Base-by-base conservation (phyloP, 2,888 invertebrate genomes). In the Sicus ferrugineus region DNA sequence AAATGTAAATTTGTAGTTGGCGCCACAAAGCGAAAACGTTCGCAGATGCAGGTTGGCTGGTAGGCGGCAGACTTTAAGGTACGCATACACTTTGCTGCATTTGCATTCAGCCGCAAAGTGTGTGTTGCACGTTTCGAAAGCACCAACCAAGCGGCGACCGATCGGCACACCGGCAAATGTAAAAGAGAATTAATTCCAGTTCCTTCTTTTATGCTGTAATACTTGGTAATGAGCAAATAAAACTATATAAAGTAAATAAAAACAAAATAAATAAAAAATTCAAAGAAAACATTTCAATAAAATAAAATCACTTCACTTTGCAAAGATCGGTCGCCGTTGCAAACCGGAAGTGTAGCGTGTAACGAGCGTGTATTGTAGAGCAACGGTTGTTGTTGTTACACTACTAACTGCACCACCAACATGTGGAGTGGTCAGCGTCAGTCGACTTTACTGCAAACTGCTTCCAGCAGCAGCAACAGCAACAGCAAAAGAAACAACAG, bases 1-100 rank as follows among this genome's bases (percentile, higher is more conserved):
- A 62, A 42, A 42, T 62, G 23, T n/a, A 62, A 62, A 62, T 42
- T 62, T 26, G 6, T 23, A 21, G 26, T 62, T 46, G 46, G 42
- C 42, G 62, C 62, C 62, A 46, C 28, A 5, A 62, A 26, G 42
- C 26, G 26, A 62, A 46, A 46, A 46, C 16, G 26, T 23, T 23
- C n/a, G 11, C 34, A 61, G 9, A 34, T 2, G 46, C 6, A 16
- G n/a, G 9, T n/a, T 46, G 46, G n/a, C 14, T 9, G 46, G 34
- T 16, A n/a, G 50, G 2, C n/a, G 28, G 30, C 34, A 16, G 14
- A 59, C 21, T 5, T n/a, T 26, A n/a, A 19, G 6, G 5, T 34
- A 61, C 59, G 30, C 38, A 38, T 14, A 61, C 61, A 38, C 16
- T 61, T 42, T 19, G 46, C 26, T 16, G 23, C 42, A 16, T 38